Evolutionary conservation across 2,888 invertebrate genomes (phyloP), one percentile per base, ranked within the genome.

Genomic region (Cosmorhoe ocellata): DNA sequence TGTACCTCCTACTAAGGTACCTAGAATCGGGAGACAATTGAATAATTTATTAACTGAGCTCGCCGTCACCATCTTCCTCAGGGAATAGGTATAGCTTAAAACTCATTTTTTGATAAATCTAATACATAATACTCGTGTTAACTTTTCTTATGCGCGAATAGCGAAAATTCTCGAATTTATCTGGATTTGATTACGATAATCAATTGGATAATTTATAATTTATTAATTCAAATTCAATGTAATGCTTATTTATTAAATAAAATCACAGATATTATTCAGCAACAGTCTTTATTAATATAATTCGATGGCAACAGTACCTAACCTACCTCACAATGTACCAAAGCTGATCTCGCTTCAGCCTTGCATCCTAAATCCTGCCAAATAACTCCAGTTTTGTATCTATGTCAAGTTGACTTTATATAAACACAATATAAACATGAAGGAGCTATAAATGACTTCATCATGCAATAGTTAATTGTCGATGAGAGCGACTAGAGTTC

Each of bases 401-500:
- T 46, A 50, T 46, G 49, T 52, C 51, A 49, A 51, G 52, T 52
- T 47, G 43, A 50, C 43, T 44, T 28, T 52, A 50, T 47, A 40
- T 45, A 43, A 42, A 47, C 52, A 47, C 36, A 27, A 50, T 47
- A 40, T 45, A 43, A 42, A 47, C 52, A 47, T 39, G 27, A 63
- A 55, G 57, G 50, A 51, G 48, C 66, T 66, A 66, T 67, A 71
- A 76, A 76, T 67, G 69, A 65, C 63, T 70, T 66, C 67, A 74
- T 77, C 61, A 67, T 64, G 56, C 62, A 62, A 67, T 67, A 61
- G 61, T 66, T 71, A 76, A 78, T 74, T 71, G 67, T 58, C 67
- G 67, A 66, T 67, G 69, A 62, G 66, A 67, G 64, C 61, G 67
- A 74, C 72, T 73, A 72, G 69, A 60, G 69, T 70, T 72, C 73